A percentile compares a stretch with the other conserved stretches of the same genome.
Conservation (phyloP, 2,888 invertebrate genomes). For the Tetragonula carbonaria region DNA sequence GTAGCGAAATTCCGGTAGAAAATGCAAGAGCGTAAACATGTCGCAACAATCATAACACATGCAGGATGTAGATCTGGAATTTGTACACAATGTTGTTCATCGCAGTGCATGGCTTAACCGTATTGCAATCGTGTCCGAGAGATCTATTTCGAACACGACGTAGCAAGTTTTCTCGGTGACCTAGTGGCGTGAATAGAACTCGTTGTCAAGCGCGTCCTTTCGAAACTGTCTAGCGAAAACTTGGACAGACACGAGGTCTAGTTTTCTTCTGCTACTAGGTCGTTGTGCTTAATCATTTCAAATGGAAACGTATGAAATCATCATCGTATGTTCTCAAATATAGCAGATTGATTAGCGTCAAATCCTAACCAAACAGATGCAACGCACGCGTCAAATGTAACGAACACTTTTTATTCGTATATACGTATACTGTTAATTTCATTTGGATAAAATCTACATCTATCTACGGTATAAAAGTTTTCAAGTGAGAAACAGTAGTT, state of each 20-base stretch:
- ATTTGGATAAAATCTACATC: not conserved
- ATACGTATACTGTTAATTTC: not conserved
- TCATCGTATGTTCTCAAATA: constrained; percentile 1
- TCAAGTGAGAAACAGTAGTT: not conserved
- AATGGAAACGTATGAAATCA: constrained; percentile 39
- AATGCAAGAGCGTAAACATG: not conserved
- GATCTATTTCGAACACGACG: constrained; percentile 72
- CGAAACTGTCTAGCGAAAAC: constrained; percentile 76
- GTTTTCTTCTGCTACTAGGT: constrained; percentile 64
- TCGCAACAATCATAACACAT: not conserved
- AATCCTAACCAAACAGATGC: not conserved
- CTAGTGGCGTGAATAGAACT: constrained; percentile 81
- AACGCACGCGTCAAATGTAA: not conserved
- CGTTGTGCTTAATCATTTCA: constrained; percentile 61
- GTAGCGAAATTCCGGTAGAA: not conserved
- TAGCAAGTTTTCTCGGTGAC: constrained; percentile 79
- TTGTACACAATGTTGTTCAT: constrained; percentile 32
- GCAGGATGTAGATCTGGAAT: constrained; percentile 1
- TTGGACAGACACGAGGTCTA: constrained; percentile 71
- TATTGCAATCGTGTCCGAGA: constrained; percentile 64
- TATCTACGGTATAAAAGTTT: not conserved
- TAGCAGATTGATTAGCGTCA: constrained; percentile 19
- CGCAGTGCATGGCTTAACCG: constrained; percentile 47
- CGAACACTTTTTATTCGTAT: not conserved
- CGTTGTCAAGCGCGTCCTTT: constrained; percentile 75